Base-by-base conservation (phyloP, 1,140 invertebrate species). In the Megathymus violae region DNA sequence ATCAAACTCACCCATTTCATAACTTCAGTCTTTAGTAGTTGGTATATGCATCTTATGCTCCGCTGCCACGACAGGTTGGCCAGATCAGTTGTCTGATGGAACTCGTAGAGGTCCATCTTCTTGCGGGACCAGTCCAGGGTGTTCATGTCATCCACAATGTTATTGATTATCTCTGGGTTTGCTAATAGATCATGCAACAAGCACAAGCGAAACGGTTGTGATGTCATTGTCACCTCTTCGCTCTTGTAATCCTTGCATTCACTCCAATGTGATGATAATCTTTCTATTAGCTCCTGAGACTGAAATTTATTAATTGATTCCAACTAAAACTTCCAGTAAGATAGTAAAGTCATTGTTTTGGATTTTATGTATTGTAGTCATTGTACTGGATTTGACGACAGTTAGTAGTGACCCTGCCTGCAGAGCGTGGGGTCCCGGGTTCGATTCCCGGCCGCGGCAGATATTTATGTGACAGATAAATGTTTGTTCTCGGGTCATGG, bases 51-150 rank as follows among this genome's bases (percentile, higher is more conserved):
- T 67, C 85, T 84, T 27, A 94, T 91, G 70, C 91, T 88, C 38
- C 91, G 69, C n/a, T 88, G 91, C 72, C 91, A 93, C 22, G 91
- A 85, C 14, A 94, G 73, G 54, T 92, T 92, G 4, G 91, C 92
- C 14, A 96, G 80, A 74, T 95, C 95, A 7, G 88, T 88, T 2
- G 94, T 95, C 78, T 95, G 94, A 62, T 94, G 93, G 78, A 95
- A 95, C 79, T 95, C 94, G 75, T 95, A 95, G 0, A 96, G 78
- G 68, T 96, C 95, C 91, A 94, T 93, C 61, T 92, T 93, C 60
- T 94, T 93, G 22, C 92, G 86, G 17, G 92, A 93, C 93, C 94
- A 95, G 22, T 94, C 91, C n/a, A 95, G 70, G n/a, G 93, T 90
- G 63, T 94, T 93, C 78, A 95, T 92, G 67, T 94, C 92, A 16